These are phyloP conservation scores for Odiellus spinosus DNA, from an alignment of 2,888 invertebrate genomes.

Conservation along the genomic window DNA sequence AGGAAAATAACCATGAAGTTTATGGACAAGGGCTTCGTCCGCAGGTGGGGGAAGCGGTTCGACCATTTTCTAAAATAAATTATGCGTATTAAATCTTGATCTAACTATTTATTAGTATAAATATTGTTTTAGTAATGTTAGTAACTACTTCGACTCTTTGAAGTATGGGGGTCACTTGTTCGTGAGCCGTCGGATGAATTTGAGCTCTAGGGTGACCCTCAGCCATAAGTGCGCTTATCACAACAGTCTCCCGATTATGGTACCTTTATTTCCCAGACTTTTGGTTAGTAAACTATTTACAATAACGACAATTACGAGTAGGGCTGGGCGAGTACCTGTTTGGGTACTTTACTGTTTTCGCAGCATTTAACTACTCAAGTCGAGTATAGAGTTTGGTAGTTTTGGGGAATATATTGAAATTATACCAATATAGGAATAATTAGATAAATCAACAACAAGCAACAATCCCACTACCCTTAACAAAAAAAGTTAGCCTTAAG, in stretches of 20 bases:
- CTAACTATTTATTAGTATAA: too few relatives aligned
- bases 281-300: too few relatives aligned
- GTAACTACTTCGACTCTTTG: slow-evolving; percentile 9
- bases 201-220: slow-evolving; percentile 56
- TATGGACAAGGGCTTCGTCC: slow-evolving; percentile 19
- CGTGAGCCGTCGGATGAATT: slow-evolving; percentile 12
- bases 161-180: slow-evolving; percentile 14
- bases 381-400: too few relatives aligned
- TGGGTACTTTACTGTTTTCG: too few relatives aligned
- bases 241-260: slow-evolving; percentile 79
- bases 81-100: background rate
- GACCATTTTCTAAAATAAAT: background rate
- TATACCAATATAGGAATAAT: too few relatives aligned
- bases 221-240: slow-evolving; percentile 80
- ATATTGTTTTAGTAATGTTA: background rate
- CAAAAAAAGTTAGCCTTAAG: too few relatives aligned
- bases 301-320: too few relatives aligned
- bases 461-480: too few relatives aligned
- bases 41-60: slow-evolving; percentile 13
- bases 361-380: too few relatives aligned
- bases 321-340: too few relatives aligned
- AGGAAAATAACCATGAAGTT: slow-evolving; percentile 19
- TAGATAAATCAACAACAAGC: too few relatives aligned
- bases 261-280: slow-evolving; percentile 42
- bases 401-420: too few relatives aligned